These are phyloP conservation scores for Cryptotis parvus DNA, from an alignment of 2,113 vertebrate genomes.

Conservation along the genomic window DNA sequence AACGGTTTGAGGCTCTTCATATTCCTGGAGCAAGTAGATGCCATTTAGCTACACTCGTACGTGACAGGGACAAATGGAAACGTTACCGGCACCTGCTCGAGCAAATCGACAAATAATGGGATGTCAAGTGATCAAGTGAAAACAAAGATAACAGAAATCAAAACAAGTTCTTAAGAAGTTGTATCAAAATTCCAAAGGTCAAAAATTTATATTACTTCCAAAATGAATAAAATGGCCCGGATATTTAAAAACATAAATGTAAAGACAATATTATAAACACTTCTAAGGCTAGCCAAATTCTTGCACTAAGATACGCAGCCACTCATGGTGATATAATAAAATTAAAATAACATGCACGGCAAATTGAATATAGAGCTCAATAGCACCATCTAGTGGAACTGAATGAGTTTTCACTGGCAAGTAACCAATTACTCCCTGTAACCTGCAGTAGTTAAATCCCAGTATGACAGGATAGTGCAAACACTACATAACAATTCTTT, in stretches of 20 bases:
- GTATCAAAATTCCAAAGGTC: constrained; percentile 2
- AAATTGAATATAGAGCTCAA: constrained; percentile 39
- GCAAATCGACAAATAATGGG: too few species aligned
- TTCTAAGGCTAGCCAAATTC: background rate
- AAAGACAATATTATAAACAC: background rate
- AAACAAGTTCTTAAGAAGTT: background rate
- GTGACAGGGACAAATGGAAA: too few species aligned
- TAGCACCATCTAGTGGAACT: constrained; percentile 70
- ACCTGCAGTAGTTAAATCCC: background rate
- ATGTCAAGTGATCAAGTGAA: too few species aligned
- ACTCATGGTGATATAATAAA: too few species aligned
- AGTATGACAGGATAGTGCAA: background rate
- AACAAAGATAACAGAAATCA: background rate
- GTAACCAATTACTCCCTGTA: background rate
- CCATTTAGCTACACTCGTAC: too few species aligned
- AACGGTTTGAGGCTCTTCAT: too few species aligned
- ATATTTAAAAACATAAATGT: background rate
- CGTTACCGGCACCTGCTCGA: too few species aligned
- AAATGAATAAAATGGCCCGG: constrained; percentile 18
- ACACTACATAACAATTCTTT: background rate
- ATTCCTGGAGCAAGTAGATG: too few species aligned
- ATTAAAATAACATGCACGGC: too few species aligned
- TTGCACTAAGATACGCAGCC: background rate
- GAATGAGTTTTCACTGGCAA: background rate
- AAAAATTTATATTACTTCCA: background rate